phyloP scores from a whole-genome alignment of 53 echinoderm and acorn worm species.

The Paracentrotus lividus region DNA sequence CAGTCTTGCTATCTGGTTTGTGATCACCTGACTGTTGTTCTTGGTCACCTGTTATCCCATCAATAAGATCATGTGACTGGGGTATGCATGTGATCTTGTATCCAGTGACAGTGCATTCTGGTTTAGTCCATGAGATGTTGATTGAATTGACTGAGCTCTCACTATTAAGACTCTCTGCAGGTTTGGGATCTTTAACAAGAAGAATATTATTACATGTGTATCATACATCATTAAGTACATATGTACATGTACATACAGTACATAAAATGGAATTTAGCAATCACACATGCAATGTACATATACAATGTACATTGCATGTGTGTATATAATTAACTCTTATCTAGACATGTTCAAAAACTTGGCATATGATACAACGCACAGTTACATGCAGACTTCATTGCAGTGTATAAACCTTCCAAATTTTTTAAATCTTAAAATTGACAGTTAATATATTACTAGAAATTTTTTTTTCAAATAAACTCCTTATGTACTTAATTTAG shows the following conservation, averaged over 20 bases:
- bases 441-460: too few relatives aligned
- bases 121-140: slow-evolving; percentile 73
- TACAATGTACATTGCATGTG: neutral
- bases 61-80: slow-evolving; percentile 50
- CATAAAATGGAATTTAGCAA: neutral
- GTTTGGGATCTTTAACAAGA: slow-evolving; percentile 58
- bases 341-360: too few relatives aligned
- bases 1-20: slow-evolving; percentile 51
- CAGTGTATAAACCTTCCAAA: too few relatives aligned
- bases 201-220: too few relatives aligned
- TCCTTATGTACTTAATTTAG: too few relatives aligned
- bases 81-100: slow-evolving; percentile 70
- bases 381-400: too few relatives aligned
- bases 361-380: too few relatives aligned
- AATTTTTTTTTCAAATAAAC: too few relatives aligned
- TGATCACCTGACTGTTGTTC: slow-evolving; percentile 58
- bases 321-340: too few relatives aligned
- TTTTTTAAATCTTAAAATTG: too few relatives aligned
- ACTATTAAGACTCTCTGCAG: slow-evolving; percentile 41
- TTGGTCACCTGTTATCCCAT: slow-evolving; percentile 20
- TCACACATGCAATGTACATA: too few relatives aligned
- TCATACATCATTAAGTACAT: neutral
- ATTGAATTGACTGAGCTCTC: slow-evolving; percentile 59
- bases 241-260: neutral
- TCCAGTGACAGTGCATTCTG: slow-evolving; percentile 69